Evolutionary conservation across 1,140 invertebrate species (phyloP), one percentile per base, ranked within the genome.

Genomic region (Drosophila eugracilis): DNA sequence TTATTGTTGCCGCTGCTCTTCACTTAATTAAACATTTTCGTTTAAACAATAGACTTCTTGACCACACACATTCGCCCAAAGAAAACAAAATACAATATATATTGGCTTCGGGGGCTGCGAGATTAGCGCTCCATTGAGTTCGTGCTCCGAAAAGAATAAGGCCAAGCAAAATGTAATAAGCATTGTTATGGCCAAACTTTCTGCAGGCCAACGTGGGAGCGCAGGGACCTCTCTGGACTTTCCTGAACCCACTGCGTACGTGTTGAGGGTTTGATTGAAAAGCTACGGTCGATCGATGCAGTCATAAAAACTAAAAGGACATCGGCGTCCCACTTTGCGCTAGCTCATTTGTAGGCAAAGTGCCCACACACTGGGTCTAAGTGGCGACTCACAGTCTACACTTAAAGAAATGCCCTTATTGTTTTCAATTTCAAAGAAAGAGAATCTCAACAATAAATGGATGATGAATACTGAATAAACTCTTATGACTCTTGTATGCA

Each of bases 241-340:
- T 44, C 12, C 47, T 47, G 45, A 73, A 50, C 37, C 45, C 36
- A 74, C 15, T 30, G 48, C 49, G 58, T 75, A 75, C 72, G 72
- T 75, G 70, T 75, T 53, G 71, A 75, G 72, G 62, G 58, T 65
- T 75, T 75, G 72, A 75, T 75, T 74, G 70, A 74, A 74, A 74
- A 63, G 48, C 57, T 36, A 75, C 39, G 49, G 42, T 12, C 41
- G 36, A 63, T 63, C 70, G 59, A 60, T 34, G 39, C 45, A 48
- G 49, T 50, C 63, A 62, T 85, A 85, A 85, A 85, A 86, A 47
- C 72, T 73, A 62, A 80, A 69, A 76, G 72, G 72, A 55, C 79
- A 66, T 53, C 63, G 30, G 34, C 57, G 42, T 34, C 49, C 41
- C 30, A 39, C 69, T 32, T 65, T 22, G 52, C 69, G 62, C 53